phyloP scores from a whole-genome alignment of 1,140 invertebrate genomes.

The Conopomorpha cramerella region DNA sequence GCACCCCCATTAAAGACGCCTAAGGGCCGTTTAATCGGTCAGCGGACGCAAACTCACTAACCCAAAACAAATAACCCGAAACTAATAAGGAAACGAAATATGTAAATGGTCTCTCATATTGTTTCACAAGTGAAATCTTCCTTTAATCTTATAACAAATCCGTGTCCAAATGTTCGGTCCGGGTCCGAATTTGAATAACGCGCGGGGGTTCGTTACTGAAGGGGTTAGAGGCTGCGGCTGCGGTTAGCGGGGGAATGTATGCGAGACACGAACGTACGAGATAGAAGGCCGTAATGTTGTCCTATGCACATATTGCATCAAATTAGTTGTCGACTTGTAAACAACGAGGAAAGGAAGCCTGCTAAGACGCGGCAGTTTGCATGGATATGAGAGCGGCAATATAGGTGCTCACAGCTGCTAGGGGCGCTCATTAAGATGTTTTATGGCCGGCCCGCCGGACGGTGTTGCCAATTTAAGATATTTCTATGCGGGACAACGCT shows the following conservation, averaged over 20 bases:
- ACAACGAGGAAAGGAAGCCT: constrained; percentile 49
- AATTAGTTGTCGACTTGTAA: constrained; percentile 61
- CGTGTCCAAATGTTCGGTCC: constrained; percentile 57
- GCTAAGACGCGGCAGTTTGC: constrained; percentile 57
- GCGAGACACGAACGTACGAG: constrained; percentile 49
- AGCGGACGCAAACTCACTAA: constrained; percentile 56
- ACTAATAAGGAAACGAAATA: constrained; percentile 62
- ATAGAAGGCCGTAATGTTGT: constrained; percentile 50
- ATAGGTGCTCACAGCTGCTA: constrained; percentile 48
- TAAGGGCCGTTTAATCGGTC: constrained; percentile 60
- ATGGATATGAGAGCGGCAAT: constrained; percentile 57
- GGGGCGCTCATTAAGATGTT: constrained; percentile 57
- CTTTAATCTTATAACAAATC: constrained; percentile 64
- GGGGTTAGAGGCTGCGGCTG: constrained; percentile 38
- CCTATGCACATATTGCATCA: constrained; percentile 63
- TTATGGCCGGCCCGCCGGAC: constrained; percentile 54
- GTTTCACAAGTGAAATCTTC: constrained; percentile 62
- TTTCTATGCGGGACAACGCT: constrained; percentile 53
- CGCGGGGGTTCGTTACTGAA: constrained; percentile 37
- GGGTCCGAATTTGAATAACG: constrained; percentile 52
- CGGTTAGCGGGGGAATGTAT: constrained; percentile 40
- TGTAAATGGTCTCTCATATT: constrained; percentile 60
- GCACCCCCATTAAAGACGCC: constrained; percentile 59
- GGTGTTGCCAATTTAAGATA: constrained; percentile 58
- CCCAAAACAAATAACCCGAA: constrained; percentile 59